These are phyloP conservation scores for Nettapus auritus DNA, from an alignment of 2,113 vertebrate species.

Conservation along the genomic window DNA sequence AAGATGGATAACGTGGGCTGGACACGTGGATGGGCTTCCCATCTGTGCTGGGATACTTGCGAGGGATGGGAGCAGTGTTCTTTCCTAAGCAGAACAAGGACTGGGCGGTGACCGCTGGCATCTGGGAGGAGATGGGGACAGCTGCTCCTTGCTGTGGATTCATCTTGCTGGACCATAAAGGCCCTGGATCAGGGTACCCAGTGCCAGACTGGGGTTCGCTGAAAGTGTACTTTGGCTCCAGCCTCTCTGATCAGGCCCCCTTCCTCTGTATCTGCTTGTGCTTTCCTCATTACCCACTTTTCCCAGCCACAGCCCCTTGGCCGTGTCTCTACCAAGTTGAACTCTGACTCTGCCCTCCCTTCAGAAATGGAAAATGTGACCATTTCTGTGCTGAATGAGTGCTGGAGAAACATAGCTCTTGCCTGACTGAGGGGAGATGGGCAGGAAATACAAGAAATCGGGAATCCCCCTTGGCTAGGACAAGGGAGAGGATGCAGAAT, in stretches of 20 bases:
- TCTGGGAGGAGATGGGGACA: neutral
- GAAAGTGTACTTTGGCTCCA: accelerated
- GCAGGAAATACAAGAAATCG: neutral
- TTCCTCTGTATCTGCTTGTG: neutral
- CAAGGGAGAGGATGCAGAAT: neutral
- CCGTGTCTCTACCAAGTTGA: neutral
- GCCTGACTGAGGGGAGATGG: neutral
- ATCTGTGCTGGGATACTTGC: neutral
- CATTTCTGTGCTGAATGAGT: neutral
- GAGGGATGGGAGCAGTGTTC: neutral
- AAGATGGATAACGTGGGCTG: neutral
- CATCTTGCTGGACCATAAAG: neutral
- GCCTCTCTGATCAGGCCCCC: neutral
- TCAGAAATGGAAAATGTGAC: neutral
- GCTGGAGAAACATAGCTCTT: neutral
- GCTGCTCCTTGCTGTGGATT: neutral
- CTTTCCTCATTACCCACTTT: neutral
- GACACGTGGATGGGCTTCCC: neutral
- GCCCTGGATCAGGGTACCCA: neutral
- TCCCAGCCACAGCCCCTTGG: neutral
- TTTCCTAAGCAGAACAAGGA: neutral
- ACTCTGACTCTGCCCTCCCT: neutral
- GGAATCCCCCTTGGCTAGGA: neutral
- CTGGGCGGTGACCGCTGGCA: neutral
- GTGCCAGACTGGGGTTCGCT: neutral